Percentiles rank a stretch among this genome's conserved stretches.
phyloP scores from a whole-genome alignment of 2,888 invertebrate genomes.

The Pegoplata infirma region DNA sequence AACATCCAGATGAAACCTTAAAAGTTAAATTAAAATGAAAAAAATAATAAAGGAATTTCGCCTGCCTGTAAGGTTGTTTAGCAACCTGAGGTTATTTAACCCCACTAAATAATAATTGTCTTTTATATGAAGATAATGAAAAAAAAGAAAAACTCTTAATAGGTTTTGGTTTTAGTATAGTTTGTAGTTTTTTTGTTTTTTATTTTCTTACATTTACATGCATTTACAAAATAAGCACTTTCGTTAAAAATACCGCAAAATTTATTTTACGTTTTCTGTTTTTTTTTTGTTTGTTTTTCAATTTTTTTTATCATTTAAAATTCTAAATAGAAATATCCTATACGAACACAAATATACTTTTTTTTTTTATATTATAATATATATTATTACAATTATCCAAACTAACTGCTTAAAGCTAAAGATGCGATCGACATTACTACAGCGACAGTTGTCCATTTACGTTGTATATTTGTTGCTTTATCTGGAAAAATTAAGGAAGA shows the following conservation, averaged over 20 bases:
- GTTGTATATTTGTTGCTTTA: slow-evolving; percentile 78
- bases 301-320: slow-evolving; percentile 71
- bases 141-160: slow-evolving; percentile 48
- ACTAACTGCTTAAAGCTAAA: slow-evolving; percentile 78
- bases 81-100: slow-evolving; percentile 52
- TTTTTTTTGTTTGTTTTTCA: slow-evolving; percentile 31
- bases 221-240: slow-evolving; percentile 78
- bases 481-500: slow-evolving; percentile 66
- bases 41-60: not conserved
- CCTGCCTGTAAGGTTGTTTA: slow-evolving; percentile 42
- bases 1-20: not conserved
- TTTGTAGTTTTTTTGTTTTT: slow-evolving; percentile 69
- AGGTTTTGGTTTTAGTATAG: slow-evolving; percentile 39
- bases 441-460: slow-evolving; percentile 77
- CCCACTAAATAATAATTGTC: slow-evolving; percentile 40
- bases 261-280: slow-evolving; percentile 65
- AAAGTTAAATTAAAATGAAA: not conserved
- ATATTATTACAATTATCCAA: slow-evolving; percentile 65
- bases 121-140: slow-evolving; percentile 46
- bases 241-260: slow-evolving; percentile 77
- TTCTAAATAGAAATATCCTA: slow-evolving; percentile 75
- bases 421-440: slow-evolving; percentile 78
- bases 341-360: slow-evolving; percentile 69
- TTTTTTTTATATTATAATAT: slow-evolving; percentile 54
- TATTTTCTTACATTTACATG: slow-evolving; percentile 76